phyloP scores from a whole-genome alignment of 2,113 vertebrate species.

The Rhynchomys soricoides region DNA sequence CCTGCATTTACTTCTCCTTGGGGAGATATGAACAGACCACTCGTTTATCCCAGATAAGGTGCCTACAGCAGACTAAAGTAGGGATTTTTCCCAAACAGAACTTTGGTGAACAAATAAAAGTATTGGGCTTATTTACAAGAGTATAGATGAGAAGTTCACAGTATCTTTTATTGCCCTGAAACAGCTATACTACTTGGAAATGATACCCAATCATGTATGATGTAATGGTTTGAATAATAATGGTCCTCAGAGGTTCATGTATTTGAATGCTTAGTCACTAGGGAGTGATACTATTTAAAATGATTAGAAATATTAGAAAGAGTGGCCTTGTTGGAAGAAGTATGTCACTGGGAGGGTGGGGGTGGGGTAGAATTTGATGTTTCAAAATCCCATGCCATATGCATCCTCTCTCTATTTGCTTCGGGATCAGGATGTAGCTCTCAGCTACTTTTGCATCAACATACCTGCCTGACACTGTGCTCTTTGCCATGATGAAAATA shows the following conservation, averaged over 20 bases:
- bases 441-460: background rate
- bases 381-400: background rate
- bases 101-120: background rate
- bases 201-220: background rate
- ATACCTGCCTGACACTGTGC: too few relatives aligned
- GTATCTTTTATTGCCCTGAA: background rate
- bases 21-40: too few relatives aligned
- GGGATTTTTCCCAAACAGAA: background rate
- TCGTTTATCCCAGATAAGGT: background rate
- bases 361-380: background rate
- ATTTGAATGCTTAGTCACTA: background rate
- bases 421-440: background rate
- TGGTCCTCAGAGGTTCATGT: background rate
- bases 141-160: background rate
- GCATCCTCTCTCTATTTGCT: background rate
- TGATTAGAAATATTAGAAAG: background rate
- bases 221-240: background rate
- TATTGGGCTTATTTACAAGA: background rate
- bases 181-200: background rate
- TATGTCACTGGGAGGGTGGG: background rate
- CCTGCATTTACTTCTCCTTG: background rate
- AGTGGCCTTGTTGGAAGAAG: background rate
- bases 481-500: background rate
- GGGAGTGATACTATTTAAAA: background rate
- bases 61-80: too few relatives aligned